Base-by-base conservation (phyloP, 2,888 invertebrate genomes). In the Rotaria socialis region DNA sequence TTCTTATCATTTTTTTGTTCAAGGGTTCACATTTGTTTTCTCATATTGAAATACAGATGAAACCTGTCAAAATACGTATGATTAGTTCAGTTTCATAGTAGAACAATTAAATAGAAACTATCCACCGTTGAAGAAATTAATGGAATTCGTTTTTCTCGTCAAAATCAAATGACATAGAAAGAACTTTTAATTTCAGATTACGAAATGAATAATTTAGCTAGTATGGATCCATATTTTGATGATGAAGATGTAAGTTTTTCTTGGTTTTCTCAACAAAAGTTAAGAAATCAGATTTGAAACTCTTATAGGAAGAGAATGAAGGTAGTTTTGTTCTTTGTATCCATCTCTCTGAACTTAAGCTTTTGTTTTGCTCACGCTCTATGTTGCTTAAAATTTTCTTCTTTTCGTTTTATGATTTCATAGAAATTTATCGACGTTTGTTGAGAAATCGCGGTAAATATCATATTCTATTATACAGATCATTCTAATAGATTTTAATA, bases 181-280 rank as follows among this genome's bases (percentile, higher is more conserved):
- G 35, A 35, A 35, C 35, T 35, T 35, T 35, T 35, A 35, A 35
- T 35, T 35, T 35, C 35, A 35, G 35, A 35, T 35, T 35, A 35
- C 24, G 35, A 5, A 6, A 80, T 80, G 47, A 8, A 24, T 24
- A 8, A 47, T 47, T 8, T 4, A 47, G 6, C n/a, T 24, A 47
- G 3, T 80, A 2, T 1, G 0, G 80, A 47, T 80, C 43, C 80
- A 47, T 22, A 80, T n/a, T 80, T 80, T 80, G n/a, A 22, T n/a
- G 43, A 80, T 47, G 80, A 80, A 47, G 80, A 80, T 47, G 80
- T 80, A 80, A 47, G 80, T 80, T 43, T 35, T 35, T 67, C 4
- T 14, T 2, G 16, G 2, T 35, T 35, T 35, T 35, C 2, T 67
- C 2, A 24, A 67, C 11, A 19, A 27, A 2, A 35, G 2, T 16